phyloP scores from a whole-genome alignment of 2,797 vertebrate species.

The Sebastes iracundus region DNA sequence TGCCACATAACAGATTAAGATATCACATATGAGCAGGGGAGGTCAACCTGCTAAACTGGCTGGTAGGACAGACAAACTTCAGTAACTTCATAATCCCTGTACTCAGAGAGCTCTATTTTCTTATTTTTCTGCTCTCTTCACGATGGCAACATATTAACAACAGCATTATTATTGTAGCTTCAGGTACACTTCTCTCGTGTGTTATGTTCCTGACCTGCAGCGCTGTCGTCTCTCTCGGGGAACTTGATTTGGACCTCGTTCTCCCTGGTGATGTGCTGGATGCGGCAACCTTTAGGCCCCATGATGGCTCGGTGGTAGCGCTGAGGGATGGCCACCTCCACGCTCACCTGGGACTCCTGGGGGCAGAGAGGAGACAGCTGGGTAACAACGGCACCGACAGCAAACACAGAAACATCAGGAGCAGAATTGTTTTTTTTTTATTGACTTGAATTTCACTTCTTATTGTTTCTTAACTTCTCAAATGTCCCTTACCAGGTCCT shows the following conservation, averaged over 20 bases:
- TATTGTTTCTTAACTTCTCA: background rate
- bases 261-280: conserved; percentile 86
- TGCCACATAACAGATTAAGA: background rate
- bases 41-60: background rate
- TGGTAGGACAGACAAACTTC: background rate
- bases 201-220: conserved; percentile 60
- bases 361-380: background rate
- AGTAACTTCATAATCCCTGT: background rate
- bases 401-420: background rate
- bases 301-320: conserved; percentile 85
- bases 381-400: background rate
- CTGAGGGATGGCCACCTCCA: conserved; percentile 84
- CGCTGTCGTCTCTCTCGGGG: conserved; percentile 83
- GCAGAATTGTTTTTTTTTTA: accelerated
- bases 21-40: background rate
- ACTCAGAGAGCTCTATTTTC: background rate
- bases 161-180: background rate
- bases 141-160: background rate
- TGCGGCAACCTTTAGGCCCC: conserved; percentile 85
- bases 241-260: conserved; percentile 87
- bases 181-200: background rate
- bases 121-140: background rate
- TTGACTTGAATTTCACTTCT: background rate
- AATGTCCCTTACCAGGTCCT: conserved; percentile 77
- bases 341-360: conserved; percentile 85